These are phyloP conservation scores for Amphiprion ocellaris DNA, from an alignment of 2,113 vertebrate species.

Conservation along the genomic window DNA sequence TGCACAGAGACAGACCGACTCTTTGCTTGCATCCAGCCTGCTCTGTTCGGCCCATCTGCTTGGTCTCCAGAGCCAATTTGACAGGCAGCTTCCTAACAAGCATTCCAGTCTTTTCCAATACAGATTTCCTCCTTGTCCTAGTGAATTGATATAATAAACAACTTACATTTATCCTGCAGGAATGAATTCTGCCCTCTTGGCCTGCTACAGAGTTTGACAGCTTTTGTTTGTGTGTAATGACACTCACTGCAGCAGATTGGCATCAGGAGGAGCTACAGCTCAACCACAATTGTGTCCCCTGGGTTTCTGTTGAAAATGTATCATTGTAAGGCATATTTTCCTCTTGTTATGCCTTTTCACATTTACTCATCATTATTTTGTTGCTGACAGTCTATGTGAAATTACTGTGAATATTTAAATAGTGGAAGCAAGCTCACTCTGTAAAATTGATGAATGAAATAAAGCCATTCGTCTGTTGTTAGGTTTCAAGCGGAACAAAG, in stretches of 20 bases:
- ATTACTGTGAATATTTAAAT: constrained; percentile 9
- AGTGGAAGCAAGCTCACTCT: neutral
- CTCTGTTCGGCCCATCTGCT: constrained; percentile 72
- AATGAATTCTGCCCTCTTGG: constrained; percentile 60
- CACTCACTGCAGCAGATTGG: constrained; percentile 60
- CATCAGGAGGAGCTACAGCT: constrained; percentile 54
- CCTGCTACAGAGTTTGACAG: constrained; percentile 70
- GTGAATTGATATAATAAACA: constrained; percentile 64
- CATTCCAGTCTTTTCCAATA: constrained; percentile 53
- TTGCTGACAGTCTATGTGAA: neutral
- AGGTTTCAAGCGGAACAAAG: neutral
- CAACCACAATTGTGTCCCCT: constrained; percentile 61
- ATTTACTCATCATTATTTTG: neutral
- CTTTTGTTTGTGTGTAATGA: constrained; percentile 76
- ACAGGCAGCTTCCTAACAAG: constrained; percentile 77
- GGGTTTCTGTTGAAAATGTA: constrained; percentile 58
- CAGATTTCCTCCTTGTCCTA: constrained; percentile 61
- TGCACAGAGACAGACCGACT: constrained; percentile 44
- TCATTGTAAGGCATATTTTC: constrained; percentile 38
- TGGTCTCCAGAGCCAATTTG: constrained; percentile 65
- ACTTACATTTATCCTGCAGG: constrained; percentile 62
- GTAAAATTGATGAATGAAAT: neutral
- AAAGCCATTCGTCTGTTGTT: neutral
- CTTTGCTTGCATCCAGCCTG: constrained; percentile 43
- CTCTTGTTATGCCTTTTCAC: constrained; percentile 27